Base-by-base conservation (phyloP, 2,888 invertebrate species). In the Nipponacmea schrenckii region DNA sequence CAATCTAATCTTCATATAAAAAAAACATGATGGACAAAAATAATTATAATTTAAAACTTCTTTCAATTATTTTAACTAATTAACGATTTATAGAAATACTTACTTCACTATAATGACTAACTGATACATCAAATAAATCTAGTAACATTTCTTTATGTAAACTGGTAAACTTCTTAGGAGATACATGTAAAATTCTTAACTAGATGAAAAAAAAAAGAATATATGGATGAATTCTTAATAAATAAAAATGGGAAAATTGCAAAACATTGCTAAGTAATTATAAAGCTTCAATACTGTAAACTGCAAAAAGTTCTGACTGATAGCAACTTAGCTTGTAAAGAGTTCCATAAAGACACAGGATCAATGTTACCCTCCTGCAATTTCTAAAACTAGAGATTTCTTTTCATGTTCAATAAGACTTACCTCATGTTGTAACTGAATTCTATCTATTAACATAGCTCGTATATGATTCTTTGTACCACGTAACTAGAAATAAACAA, bases 61-160 rank as follows among this genome's bases (percentile, higher is more conserved):
- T n/a, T n/a, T n/a, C n/a, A n/a, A n/a, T n/a, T n/a, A n/a, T n/a
- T n/a, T n/a, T n/a, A n/a, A 20, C 44, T 56, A 20, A 48, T 45
- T 31, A 17, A n/a, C 12, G 10, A 62, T 31, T 8, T 15, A 14
- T 15, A 17, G 44, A 95, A 62, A 14, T 17, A 69, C 86, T 85
- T 84, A 93, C 93, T 85, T 92, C 91, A 83, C 93, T 92, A 84
- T 94, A 94, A 80, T 92, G 91, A 81, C 93, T 93, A 44, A 91
- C 92, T 3, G 92, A 90, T 64, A 94, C 88, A 69, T 91, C 89
- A 68, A 93, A 90, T 44, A 95, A 85, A 84, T 93, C 91, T 27
- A 91, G 83, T 83, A 94, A 89, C 70, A 94, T 91, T 39, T 89
- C 87, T 72, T 90, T 89, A 84, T 94, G 94, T 1, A 92, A 91